phyloP scores from a whole-genome alignment of 2,113 vertebrate species.

The Cromileptes altivelis region DNA sequence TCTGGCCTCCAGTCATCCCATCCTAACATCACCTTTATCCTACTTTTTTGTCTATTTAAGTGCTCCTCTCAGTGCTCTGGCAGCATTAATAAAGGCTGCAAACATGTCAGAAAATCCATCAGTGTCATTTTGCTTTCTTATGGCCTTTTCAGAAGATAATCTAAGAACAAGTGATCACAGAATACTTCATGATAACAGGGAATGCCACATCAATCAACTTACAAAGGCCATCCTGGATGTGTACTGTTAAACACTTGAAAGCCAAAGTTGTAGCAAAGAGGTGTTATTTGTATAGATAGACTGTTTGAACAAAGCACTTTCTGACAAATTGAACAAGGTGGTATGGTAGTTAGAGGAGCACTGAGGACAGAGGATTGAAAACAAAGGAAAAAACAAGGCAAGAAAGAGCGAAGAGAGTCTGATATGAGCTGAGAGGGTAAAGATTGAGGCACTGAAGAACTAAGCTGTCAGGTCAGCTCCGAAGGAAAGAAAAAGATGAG shows the following conservation, averaged over 20 bases:
- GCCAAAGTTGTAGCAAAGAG: neutral
- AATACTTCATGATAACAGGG: neutral
- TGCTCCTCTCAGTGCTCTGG: neutral
- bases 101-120: neutral
- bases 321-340: neutral
- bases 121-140: neutral
- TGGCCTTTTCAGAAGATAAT: neutral
- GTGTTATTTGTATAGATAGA: neutral
- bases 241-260: neutral
- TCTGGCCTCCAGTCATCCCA: neutral
- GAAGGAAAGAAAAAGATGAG: constrained; percentile 26
- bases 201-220: neutral
- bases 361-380: neutral
- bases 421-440: neutral
- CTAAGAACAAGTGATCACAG: neutral
- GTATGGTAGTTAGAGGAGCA: neutral
- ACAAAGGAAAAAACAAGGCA: neutral
- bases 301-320: neutral
- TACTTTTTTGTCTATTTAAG: neutral
- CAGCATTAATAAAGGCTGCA: neutral
- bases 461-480: constrained; percentile 30
- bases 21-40: neutral
- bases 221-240: neutral
- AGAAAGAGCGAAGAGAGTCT: neutral
- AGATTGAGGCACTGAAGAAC: constrained; percentile 9